Evolutionary conservation across 1,140 invertebrate species (phyloP).

Genomic region (Ericerus pela): DNA sequence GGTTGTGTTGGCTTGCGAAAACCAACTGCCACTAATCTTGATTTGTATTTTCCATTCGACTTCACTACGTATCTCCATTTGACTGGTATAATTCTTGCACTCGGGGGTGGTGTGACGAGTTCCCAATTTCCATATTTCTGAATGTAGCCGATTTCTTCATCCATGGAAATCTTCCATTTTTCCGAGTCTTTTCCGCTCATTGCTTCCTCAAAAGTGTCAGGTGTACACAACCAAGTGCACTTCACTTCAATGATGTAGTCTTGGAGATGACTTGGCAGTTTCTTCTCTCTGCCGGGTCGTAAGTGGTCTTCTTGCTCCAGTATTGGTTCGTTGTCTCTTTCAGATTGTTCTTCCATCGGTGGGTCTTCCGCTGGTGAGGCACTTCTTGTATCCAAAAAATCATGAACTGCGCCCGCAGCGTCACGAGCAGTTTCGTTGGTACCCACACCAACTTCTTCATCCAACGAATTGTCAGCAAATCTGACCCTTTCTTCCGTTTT

Average conservation of each 20-base stretch:
- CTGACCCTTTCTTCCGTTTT: background rate
- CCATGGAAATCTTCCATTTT: conserved; percentile 17
- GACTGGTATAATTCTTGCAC: background rate
- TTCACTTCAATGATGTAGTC: background rate
- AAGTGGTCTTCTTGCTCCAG: too few species aligned
- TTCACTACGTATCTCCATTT: conserved; percentile 28
- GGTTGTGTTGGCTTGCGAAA: conserved; percentile 18
- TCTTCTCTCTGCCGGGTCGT: background rate
- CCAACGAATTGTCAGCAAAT: background rate
- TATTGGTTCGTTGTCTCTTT: background rate
- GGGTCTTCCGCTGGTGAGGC: background rate
- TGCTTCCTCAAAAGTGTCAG: conserved; percentile 22
- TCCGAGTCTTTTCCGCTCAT: conserved; percentile 15
- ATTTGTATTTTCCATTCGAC: conserved; percentile 21
- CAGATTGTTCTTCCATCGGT: too few species aligned
- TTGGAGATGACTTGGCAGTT: background rate
- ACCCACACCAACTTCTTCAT: background rate
- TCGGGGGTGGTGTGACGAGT: background rate
- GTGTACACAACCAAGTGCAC: background rate
- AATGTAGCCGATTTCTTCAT: conserved; percentile 19
- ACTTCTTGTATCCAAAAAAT: background rate
- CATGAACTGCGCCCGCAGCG: background rate
- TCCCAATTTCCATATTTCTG: conserved; percentile 10
- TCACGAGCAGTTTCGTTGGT: background rate
- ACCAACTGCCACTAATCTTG: conserved; percentile 22